These are phyloP conservation scores for Chorisops tibialis DNA, from an alignment of 2,888 invertebrate species.

Conservation along the genomic window DNA sequence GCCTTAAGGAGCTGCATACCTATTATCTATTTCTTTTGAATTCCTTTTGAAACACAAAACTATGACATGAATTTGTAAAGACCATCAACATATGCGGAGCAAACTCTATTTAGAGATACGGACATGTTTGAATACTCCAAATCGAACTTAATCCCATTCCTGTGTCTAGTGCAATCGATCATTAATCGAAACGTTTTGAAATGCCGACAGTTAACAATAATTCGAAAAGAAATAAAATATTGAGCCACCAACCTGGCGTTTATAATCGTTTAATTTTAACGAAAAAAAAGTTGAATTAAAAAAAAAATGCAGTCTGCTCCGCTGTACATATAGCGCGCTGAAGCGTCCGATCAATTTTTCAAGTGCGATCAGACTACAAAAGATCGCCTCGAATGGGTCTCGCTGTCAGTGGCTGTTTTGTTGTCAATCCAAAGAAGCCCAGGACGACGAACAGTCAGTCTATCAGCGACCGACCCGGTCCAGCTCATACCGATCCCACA, in stretches of 20 bases:
- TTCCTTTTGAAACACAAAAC: constrained; percentile 1
- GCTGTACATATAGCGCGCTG: not conserved
- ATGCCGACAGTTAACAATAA: constrained; percentile 20
- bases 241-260: constrained; percentile 32
- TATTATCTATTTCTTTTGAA: constrained; percentile 5
- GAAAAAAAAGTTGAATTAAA: not conserved
- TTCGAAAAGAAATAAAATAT: constrained; percentile 21
- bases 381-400: constrained; percentile 7
- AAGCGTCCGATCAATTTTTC: constrained; percentile 26
- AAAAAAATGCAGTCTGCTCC: constrained; percentile 2
- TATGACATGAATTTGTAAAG: not conserved
- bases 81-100: not conserved
- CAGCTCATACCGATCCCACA: not conserved
- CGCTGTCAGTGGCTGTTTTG: constrained; percentile 1
- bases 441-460: not conserved
- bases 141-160: constrained; percentile 3
- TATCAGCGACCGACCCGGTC: not conserved
- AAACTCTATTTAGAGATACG: not conserved
- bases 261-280: constrained; percentile 30
- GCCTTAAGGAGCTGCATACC: constrained; percentile 17
- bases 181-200: constrained; percentile 21
- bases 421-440: not conserved
- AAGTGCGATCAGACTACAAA: constrained; percentile 12
- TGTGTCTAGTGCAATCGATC: constrained; percentile 18
- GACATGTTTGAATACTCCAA: not conserved